These are phyloP conservation scores for Listrodromus nycthemerus DNA, from an alignment of 2,888 invertebrate species.

Conservation along the genomic window DNA sequence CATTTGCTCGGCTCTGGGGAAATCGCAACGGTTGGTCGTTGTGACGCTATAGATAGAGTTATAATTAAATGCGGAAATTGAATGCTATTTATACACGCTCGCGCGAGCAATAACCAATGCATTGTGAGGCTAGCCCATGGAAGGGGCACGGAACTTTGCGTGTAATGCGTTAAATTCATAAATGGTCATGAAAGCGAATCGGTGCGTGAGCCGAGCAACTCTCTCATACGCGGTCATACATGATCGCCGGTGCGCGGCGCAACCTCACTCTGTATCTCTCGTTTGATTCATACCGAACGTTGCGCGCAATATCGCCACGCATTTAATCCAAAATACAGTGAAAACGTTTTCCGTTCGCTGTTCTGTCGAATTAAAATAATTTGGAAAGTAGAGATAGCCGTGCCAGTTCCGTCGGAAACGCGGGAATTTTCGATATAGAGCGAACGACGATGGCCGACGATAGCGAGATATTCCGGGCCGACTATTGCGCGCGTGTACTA, in stretches of 20 bases:
- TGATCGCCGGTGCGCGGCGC: conserved; percentile 6
- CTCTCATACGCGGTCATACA: conserved; percentile 58
- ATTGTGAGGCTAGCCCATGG: background rate
- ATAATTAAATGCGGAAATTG: conserved; percentile 68
- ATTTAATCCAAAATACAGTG: conserved; percentile 70
- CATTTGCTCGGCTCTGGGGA: conserved; percentile 28
- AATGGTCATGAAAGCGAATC: conserved; percentile 64
- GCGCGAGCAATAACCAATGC: conserved; percentile 29
- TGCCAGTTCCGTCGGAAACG: background rate
- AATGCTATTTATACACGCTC: conserved; percentile 47
- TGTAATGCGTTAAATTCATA: conserved; percentile 64
- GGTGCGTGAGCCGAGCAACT: conserved; percentile 41
- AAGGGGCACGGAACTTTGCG: conserved; percentile 25
- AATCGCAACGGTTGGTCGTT: conserved; percentile 34
- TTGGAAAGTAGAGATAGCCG: conserved; percentile 9
- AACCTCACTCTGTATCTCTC: conserved; percentile 1
- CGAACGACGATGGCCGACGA: background rate
- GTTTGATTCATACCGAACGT: conserved; percentile 51
- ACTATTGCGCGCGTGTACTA: background rate
- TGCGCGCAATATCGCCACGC: conserved; percentile 65
- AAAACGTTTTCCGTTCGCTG: conserved; percentile 40
- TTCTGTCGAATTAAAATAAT: conserved; percentile 33
- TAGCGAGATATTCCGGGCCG: background rate
- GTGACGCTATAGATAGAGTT: conserved; percentile 34
- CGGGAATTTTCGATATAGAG: background rate